A percentile compares a stretch with the other conserved stretches of the same genome.
These are phyloP conservation scores for Sipha maydis DNA, from an alignment of 2,888 invertebrate species.

Conservation along the genomic window DNA sequence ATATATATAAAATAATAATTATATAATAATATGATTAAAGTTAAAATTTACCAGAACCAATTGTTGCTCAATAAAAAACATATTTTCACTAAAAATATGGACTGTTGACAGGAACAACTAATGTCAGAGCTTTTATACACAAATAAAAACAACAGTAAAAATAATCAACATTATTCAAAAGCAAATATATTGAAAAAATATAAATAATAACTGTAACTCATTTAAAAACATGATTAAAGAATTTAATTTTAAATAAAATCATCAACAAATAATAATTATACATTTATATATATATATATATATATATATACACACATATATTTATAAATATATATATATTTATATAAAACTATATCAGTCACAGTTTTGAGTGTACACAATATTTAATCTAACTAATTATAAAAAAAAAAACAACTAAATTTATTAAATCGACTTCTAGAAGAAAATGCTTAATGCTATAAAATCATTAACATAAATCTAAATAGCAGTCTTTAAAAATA, in stretches of 20 bases:
- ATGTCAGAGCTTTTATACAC: neutral
- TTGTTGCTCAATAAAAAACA: neutral
- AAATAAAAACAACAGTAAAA: neutral
- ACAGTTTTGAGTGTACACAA: constrained; percentile 47
- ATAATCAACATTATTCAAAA: constrained; percentile 5
- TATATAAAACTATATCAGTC: constrained; percentile 55
- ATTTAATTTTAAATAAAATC: constrained; percentile 44
- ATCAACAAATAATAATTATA: constrained; percentile 45
- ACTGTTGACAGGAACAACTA: neutral
- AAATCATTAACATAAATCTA: constrained; percentile 59
- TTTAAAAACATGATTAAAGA: constrained; percentile 54
- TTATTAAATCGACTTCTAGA: constrained; percentile 31
- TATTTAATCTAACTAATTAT: constrained; percentile 39
- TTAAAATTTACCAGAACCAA: neutral
- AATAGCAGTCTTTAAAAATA: constrained; percentile 59
- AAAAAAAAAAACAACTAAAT: constrained; percentile 19
- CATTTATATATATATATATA: constrained; percentile 11
- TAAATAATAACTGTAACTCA: constrained; percentile 38
- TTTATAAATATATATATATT: neutral
- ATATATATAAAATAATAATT: too few species aligned
- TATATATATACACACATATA: neutral
- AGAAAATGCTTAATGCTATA: constrained; percentile 49
- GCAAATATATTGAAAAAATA: constrained; percentile 27
- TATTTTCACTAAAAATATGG: neutral
- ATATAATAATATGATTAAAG: neutral